phyloP scores from a whole-genome alignment of 2,888 invertebrate genomes.

The Aphodius granarius region DNA sequence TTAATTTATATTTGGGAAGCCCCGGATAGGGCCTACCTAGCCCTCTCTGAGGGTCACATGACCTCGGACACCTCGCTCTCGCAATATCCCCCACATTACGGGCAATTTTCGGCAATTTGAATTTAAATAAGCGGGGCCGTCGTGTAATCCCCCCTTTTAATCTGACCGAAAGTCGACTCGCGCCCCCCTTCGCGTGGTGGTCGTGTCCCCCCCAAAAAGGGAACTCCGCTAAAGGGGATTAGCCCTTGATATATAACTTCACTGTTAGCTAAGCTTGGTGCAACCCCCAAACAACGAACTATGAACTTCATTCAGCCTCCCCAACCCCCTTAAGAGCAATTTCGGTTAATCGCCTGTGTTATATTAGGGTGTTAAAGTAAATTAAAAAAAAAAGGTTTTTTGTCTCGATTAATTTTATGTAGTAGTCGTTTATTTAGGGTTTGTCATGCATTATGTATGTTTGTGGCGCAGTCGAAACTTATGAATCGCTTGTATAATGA shows the following conservation, averaged over 20 bases:
- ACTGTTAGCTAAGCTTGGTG: slow-evolving; percentile 41
- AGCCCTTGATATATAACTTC: slow-evolving; percentile 49
- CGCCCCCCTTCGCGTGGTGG: not conserved
- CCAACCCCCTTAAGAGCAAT: not conserved
- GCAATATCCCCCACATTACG: not conserved
- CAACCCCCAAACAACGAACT: slow-evolving; percentile 11
- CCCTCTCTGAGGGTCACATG: not conserved
- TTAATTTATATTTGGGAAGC: not conserved
- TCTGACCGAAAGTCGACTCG: slow-evolving; percentile 7
- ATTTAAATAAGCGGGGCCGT: slow-evolving; percentile 7
- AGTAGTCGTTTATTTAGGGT: too few species aligned
- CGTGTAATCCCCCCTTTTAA: slow-evolving; percentile 5
- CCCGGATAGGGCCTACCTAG: not conserved
- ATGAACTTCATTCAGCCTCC: not conserved
- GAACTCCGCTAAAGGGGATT: slow-evolving; percentile 50
- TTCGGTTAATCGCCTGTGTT: not conserved
- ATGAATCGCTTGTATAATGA: not conserved
- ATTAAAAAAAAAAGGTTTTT: not conserved
- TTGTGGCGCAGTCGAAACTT: not conserved
- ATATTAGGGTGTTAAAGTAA: not conserved
- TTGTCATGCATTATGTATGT: not conserved
- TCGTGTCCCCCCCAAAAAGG: slow-evolving; percentile 43
- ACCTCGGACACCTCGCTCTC: not conserved
- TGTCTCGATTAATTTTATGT: too few species aligned
- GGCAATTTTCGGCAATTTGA: slow-evolving; percentile 12